A percentile compares a stretch with the other conserved stretches of the same genome.
Evolutionary conservation across 2,113 vertebrate genomes (phyloP).

Genomic region (Onychostruthus taczanowskii): DNA sequence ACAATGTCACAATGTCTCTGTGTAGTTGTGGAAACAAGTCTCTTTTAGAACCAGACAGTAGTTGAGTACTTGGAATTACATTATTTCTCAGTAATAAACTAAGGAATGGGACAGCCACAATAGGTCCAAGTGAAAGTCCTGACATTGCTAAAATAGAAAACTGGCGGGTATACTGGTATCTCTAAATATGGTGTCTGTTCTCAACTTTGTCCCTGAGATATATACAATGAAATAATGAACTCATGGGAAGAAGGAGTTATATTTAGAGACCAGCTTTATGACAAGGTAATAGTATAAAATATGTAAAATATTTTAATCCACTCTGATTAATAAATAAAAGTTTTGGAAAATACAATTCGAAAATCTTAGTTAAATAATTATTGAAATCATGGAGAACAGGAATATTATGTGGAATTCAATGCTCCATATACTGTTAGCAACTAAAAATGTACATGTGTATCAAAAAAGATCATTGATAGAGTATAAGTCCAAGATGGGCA

Average conservation of each 20-base stretch:
- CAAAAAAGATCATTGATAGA: background rate
- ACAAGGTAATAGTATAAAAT: background rate
- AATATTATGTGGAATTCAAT: background rate
- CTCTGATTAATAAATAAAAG: background rate
- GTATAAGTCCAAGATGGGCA: background rate
- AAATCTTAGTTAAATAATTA: background rate
- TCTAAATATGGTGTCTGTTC: background rate
- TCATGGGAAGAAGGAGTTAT: background rate
- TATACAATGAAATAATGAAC: background rate
- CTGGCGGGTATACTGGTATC: rapidly evolving
- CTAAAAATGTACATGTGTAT: background rate
- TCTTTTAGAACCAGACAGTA: background rate
- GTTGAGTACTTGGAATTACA: background rate
- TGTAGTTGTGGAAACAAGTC: background rate
- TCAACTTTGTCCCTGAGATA: background rate
- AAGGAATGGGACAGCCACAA: background rate
- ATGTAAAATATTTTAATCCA: background rate
- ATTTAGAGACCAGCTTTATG: background rate
- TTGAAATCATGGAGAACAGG: background rate
- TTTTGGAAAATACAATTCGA: background rate
- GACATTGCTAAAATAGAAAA: background rate
- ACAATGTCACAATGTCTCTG: rapidly evolving
- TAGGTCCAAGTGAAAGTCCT: background rate
- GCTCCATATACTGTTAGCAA: background rate
- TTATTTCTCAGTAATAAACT: background rate